phyloP scores from a whole-genome alignment of 2,888 invertebrate genomes.

The Polietes domitor region DNA sequence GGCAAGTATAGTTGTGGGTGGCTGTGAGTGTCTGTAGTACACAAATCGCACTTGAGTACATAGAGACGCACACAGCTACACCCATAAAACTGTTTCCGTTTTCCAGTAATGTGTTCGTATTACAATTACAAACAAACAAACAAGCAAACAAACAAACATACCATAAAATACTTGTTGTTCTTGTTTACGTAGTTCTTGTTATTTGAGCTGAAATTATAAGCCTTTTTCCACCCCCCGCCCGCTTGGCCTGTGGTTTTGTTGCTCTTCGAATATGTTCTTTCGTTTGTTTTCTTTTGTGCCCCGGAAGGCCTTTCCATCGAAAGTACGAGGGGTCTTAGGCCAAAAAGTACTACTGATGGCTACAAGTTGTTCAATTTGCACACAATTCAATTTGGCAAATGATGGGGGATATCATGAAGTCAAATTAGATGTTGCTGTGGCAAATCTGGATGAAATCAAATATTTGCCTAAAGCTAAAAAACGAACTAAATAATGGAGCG shows the following conservation, averaged over 20 bases:
- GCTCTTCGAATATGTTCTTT: background rate
- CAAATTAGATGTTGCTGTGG: too few species aligned
- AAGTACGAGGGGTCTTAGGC: background rate
- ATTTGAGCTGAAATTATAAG: slow-evolving; percentile 12
- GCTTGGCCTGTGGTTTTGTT: background rate
- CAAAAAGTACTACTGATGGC: too few species aligned
- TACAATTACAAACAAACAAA: background rate
- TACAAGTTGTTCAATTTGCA: too few species aligned
- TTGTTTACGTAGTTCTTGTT: background rate
- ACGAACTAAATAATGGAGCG: too few species aligned
- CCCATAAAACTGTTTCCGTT: slow-evolving; percentile 5
- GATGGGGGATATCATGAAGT: too few species aligned
- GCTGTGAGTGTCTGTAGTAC: background rate
- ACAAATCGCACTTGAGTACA: background rate
- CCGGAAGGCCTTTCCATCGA: background rate
- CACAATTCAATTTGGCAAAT: too few species aligned
- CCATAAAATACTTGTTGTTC: background rate
- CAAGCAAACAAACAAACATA: background rate
- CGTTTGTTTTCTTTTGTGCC: background rate
- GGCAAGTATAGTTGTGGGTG: background rate
- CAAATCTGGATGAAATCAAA: too few species aligned
- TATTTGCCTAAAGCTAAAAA: too few species aligned
- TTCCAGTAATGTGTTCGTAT: slow-evolving; percentile 4
- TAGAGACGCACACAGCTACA: background rate
- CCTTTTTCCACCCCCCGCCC: background rate